Conservation (phyloP, 1,140 invertebrate genomes). For the Platorchestia sp. region DNA sequence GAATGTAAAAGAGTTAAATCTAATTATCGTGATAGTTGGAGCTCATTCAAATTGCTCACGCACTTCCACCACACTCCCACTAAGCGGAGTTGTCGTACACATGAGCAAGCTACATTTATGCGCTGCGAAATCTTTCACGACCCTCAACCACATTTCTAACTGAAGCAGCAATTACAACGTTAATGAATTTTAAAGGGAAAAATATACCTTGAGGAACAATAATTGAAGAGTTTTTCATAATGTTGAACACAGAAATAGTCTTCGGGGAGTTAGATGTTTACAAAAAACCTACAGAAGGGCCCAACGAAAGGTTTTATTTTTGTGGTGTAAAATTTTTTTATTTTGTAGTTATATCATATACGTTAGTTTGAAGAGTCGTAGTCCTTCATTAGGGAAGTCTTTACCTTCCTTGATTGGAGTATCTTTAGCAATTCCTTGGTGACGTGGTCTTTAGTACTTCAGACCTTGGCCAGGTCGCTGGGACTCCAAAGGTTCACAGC, state of each 20-base stretch:
- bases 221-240: neutral
- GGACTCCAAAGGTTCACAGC: neutral
- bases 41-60: neutral
- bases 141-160: neutral
- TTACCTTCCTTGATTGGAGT: neutral
- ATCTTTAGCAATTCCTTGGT: too few species aligned
- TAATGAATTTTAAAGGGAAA: neutral
- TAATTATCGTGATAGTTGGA: neutral
- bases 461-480: neutral
- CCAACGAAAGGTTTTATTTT: neutral
- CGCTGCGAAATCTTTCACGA: neutral
- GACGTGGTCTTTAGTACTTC: neutral
- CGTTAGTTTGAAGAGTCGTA: neutral
- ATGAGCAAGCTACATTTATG: neutral
- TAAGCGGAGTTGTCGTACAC: neutral
- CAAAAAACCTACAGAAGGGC: too few species aligned
- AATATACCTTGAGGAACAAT: neutral
- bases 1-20: neutral
- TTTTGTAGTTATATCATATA: neutral
- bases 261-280: neutral
- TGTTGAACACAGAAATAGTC: neutral
- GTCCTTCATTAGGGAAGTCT: neutral
- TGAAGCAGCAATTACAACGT: neutral
- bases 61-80: too few species aligned
- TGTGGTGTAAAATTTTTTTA: neutral